Percentiles rank a stretch among this genome's conserved stretches.
phyloP scores from a whole-genome alignment of 2,888 invertebrate species.

The Chrysodeixis includens region DNA sequence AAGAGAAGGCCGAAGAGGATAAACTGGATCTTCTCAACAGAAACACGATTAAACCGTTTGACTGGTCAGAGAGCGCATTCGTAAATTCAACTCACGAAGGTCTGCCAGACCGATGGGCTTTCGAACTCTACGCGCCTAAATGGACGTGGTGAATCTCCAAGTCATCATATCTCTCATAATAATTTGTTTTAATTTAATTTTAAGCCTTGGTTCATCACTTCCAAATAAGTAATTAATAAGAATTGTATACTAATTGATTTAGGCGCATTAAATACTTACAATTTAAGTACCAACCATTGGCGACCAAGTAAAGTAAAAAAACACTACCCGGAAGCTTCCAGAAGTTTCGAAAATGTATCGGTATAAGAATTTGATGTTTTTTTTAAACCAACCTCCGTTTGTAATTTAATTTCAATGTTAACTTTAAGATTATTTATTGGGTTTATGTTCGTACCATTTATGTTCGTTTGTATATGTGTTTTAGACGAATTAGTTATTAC shows the following conservation, averaged over 20 bases:
- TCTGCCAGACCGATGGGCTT: slow-evolving; percentile 93
- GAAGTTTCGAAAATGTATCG: background rate
- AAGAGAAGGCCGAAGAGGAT: slow-evolving; percentile 78
- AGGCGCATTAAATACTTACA: background rate
- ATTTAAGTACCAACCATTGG: background rate
- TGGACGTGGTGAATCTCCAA: slow-evolving; percentile 90
- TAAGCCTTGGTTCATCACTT: slow-evolving; percentile 47
- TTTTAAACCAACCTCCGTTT: slow-evolving; percentile 30
- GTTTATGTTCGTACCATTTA: slow-evolving; percentile 65
- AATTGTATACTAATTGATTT: slow-evolving; percentile 15
- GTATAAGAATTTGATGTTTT: slow-evolving; percentile 19
- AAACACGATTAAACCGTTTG: slow-evolving; percentile 89
- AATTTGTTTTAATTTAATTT: slow-evolving; percentile 55
- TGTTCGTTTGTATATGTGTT: slow-evolving; percentile 61
- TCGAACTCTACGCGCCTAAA: slow-evolving; percentile 88
- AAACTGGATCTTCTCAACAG: slow-evolving; percentile 75
- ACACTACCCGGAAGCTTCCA: no score
- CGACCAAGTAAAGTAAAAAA: background rate
- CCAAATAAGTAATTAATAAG: slow-evolving; percentile 38
- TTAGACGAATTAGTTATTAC: slow-evolving; percentile 44
- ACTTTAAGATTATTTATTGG: slow-evolving; percentile 66
- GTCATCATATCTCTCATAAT: slow-evolving; percentile 55
- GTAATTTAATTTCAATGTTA: slow-evolving; percentile 52
- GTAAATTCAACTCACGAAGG: slow-evolving; percentile 90
- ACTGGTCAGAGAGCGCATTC: slow-evolving; percentile 93